A percentile compares a stretch with the other conserved stretches of the same genome.
Conservation (phyloP, 2,797 vertebrate genomes). For the Etheostoma nigrum region DNA sequence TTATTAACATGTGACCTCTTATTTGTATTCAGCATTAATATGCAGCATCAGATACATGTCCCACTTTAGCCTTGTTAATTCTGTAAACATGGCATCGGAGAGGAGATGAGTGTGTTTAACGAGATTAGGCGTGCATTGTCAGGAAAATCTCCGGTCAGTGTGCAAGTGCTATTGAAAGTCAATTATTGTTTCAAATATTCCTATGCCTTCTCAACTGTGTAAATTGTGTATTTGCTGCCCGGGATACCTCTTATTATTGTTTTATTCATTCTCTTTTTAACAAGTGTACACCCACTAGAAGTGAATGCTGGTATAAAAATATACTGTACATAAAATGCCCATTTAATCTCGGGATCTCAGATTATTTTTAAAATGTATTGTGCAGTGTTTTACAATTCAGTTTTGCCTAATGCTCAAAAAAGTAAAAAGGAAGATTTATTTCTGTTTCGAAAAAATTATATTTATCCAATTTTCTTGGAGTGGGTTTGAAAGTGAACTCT, state of each 20-base stretch:
- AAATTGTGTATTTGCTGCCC: constrained; percentile 73
- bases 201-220: constrained; percentile 62
- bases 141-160: constrained; percentile 86
- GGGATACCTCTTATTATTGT: constrained; percentile 44
- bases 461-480: background rate
- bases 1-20: constrained; percentile 77
- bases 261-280: constrained; percentile 53
- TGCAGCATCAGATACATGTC: constrained; percentile 79
- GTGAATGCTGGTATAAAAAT: constrained; percentile 2
- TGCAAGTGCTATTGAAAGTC: constrained; percentile 84
- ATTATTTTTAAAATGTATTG: constrained; percentile 8
- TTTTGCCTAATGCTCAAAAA: background rate
- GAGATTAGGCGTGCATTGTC: constrained; percentile 89
- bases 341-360: constrained; percentile 3
- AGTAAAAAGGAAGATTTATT: background rate
- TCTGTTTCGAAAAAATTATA: background rate
- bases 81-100: constrained; percentile 87
- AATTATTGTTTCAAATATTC: constrained; percentile 84
- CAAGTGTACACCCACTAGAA: constrained; percentile 14
- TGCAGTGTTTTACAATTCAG: background rate
- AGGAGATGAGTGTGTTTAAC: constrained; percentile 86
- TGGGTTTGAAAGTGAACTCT: background rate
- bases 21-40: constrained; percentile 78
- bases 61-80: constrained; percentile 86
- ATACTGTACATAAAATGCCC: constrained; percentile 2